Percentiles rank a stretch among this genome's conserved stretches.
Conservation (phyloP, 2,797 vertebrate species). For the Basileuterus tristriatus region DNA sequence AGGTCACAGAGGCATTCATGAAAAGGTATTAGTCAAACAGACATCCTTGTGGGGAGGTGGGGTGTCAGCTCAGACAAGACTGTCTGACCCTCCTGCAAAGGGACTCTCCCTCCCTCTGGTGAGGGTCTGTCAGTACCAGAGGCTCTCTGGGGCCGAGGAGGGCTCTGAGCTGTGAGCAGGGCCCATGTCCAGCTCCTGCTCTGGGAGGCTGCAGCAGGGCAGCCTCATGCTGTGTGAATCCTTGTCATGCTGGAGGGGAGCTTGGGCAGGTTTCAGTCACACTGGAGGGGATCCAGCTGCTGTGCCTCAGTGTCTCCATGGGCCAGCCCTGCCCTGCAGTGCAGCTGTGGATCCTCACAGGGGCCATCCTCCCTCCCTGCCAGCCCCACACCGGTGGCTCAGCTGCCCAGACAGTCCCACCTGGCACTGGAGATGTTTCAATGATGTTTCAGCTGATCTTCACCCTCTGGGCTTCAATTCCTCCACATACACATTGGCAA, state of each 20-base stretch:
- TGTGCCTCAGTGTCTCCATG: fast-evolving
- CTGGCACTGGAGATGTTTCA: not conserved
- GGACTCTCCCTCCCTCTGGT: not conserved
- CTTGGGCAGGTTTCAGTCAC: not conserved
- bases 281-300: not conserved
- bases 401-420: not conserved
- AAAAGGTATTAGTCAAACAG: not conserved
- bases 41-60: not conserved
- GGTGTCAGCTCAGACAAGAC: not conserved
- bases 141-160: not conserved
- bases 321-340: not conserved
- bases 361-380: not conserved
- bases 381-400: fast-evolving
- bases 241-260: not conserved
- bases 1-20: not conserved
- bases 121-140: not conserved
- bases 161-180: not conserved
- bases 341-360: not conserved
- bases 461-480: not conserved
- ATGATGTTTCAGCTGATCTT: not conserved
- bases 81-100: not conserved
- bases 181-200: not conserved
- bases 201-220: not conserved
- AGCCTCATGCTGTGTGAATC: not conserved
- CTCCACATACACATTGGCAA: not conserved